Base-by-base conservation (phyloP, 2,888 invertebrate species). In the Anthrax anthrax region DNA sequence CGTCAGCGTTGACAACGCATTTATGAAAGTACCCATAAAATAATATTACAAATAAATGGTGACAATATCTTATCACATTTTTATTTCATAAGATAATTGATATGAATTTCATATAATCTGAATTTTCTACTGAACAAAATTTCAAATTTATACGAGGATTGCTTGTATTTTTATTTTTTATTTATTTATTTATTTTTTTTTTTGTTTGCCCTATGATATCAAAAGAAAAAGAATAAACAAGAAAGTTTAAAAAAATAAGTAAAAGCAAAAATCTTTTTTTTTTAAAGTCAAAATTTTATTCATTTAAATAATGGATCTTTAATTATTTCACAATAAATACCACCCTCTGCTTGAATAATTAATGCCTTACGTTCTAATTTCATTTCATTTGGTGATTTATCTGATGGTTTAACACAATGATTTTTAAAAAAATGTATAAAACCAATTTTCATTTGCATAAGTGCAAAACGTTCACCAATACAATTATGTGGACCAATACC, bases 401-500 rank as follows among this genome's bases (percentile, higher is more conserved):
- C 60, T 19, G 57, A 49, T 3, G 43, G 19, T 12, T 52, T 51
- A 1, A 68, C 63, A 16, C 46, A 52, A 46, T 66, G 60, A 48
- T 66, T 65, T 47, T 58, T 63, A 1, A 67, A 51, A 9, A 67
- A 51, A 45, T 62, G 61, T 0, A 66, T 57, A 9, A 67, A 47
- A 13, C 67, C 67, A 2, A 66, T 46, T 41, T 64, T 65, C 1
- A 56, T 39, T 42, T 66, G 64, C 1, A 67, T 51, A 4, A 64
- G 43, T 1, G 63, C 67, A 43, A 67, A 61, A 2, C 67, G 58
- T 39, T 58, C 62, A 17, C 67, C 67, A 47, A 67, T 64, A 46
- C 67, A 67, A 47, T 62, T 63, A 41, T 60, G 64, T 0, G 64
- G 63, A 1, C 67, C 67, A 8, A 50, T 45, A 1, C 67, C 67